Evolutionary conservation across 2,797 vertebrate species (phyloP).

Genomic region (Microchirus variegatus): DNA sequence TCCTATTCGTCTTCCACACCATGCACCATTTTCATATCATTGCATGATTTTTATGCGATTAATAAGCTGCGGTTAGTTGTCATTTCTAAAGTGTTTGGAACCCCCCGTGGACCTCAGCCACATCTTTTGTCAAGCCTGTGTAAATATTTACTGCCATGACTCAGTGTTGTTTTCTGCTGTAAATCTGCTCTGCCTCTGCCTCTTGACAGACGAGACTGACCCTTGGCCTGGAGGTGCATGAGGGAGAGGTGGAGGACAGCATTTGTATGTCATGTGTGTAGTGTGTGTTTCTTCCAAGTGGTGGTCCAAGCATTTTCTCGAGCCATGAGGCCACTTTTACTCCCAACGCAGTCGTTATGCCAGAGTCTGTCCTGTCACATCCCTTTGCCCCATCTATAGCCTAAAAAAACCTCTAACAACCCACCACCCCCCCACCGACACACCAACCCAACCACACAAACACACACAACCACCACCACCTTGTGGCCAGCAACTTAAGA

Average conservation of each 20-base stretch:
- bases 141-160: slow-evolving; percentile 80
- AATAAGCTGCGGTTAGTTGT: slow-evolving; percentile 57
- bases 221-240: slow-evolving; percentile 72
- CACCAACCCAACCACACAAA: slow-evolving; percentile 5
- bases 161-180: slow-evolving; percentile 67
- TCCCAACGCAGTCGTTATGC: slow-evolving; percentile 58
- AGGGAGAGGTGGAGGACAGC: slow-evolving; percentile 58
- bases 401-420: slow-evolving; percentile 31
- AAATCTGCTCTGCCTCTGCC: slow-evolving; percentile 73
- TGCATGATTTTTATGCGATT: slow-evolving; percentile 54
- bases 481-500: slow-evolving; percentile 37
- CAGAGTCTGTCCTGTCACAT: slow-evolving; percentile 55
- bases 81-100: slow-evolving; percentile 55
- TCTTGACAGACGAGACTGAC: slow-evolving; percentile 74
- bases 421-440: neutral
- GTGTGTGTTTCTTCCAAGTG: slow-evolving; percentile 21
- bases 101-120: slow-evolving; percentile 61
- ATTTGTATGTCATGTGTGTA: slow-evolving; percentile 49
- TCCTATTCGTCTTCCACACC: slow-evolving; percentile 47
- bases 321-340: slow-evolving; percentile 35
- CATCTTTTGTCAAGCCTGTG: slow-evolving; percentile 76
- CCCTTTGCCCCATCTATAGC: slow-evolving; percentile 36
- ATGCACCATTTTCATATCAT: slow-evolving; percentile 44
- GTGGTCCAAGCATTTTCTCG: slow-evolving; percentile 44
- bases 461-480: slow-evolving; percentile 42